Conservation (phyloP, 1,140 invertebrate genomes). For the Heliconius himera region DNA sequence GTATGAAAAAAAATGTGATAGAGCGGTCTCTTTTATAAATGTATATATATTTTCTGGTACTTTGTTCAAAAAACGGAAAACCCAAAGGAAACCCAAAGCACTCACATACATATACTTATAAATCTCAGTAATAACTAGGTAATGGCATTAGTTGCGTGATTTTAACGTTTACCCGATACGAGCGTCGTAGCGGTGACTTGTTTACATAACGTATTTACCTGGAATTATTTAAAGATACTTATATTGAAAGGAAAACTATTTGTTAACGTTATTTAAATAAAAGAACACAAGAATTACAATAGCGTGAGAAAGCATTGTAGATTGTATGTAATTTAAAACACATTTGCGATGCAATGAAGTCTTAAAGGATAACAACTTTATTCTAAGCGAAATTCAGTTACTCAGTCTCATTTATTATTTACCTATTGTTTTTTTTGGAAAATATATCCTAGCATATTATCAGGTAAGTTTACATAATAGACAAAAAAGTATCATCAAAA, state of each 20-base stretch:
- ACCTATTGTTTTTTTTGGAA: no score
- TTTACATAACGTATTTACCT: no score
- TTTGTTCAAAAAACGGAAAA: no score
- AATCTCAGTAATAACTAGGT: background rate
- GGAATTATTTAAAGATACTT: no score
- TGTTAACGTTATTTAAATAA: background rate
- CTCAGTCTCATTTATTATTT: background rate
- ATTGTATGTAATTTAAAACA: slow-evolving; percentile 41
- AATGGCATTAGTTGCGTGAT: background rate
- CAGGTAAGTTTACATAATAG: no score
- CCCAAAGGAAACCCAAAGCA: no score
- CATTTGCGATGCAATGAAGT: slow-evolving; percentile 43
- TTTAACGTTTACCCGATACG: background rate
- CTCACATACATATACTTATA: no score
- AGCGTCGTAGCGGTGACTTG: background rate
- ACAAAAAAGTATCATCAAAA: no score
- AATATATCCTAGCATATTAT: no score
- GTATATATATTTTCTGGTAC: no score
- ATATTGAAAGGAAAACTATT: background rate
- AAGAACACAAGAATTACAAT: slow-evolving; percentile 16
- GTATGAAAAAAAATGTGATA: no score
- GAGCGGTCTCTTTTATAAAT: no score
- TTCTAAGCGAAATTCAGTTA: slow-evolving; percentile 13
- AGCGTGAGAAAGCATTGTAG: slow-evolving; percentile 36
- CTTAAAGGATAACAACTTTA: slow-evolving; percentile 39